These are phyloP conservation scores for Alethe diademata DNA, from an alignment of 2,113 vertebrate species.

Conservation along the genomic window DNA sequence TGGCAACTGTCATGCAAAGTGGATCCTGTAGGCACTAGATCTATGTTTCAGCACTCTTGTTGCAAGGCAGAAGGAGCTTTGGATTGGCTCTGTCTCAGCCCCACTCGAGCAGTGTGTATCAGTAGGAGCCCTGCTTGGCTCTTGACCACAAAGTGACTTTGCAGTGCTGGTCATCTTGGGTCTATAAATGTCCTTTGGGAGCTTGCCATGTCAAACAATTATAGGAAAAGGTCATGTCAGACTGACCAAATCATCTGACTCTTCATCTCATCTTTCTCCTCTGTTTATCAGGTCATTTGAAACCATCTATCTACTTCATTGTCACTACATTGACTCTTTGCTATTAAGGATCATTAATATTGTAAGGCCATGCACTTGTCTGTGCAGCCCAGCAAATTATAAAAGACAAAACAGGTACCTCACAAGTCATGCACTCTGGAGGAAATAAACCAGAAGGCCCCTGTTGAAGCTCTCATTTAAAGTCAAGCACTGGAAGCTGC, in stretches of 20 bases:
- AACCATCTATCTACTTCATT: not conserved
- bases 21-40: rapidly evolving
- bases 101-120: not conserved
- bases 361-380: not conserved
- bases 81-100: not conserved
- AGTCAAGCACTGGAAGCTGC: not conserved
- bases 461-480: not conserved
- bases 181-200: not conserved
- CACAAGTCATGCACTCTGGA: not conserved
- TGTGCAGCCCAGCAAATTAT: not conserved
- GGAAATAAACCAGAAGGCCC: not conserved
- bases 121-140: not conserved
- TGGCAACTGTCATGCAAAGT: not conserved
- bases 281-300: slow-evolving; percentile 8
- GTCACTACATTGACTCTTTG: not conserved
- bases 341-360: slow-evolving; percentile 15
- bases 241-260: not conserved
- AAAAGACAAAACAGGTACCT: not conserved
- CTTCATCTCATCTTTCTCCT: not conserved
- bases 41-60: rapidly evolving
- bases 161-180: not conserved
- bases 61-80: not conserved
- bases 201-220: not conserved
- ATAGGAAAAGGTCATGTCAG: not conserved
- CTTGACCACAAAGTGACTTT: not conserved